Conservation (phyloP, 1,140 invertebrate genomes). For the Sinella curviseta region DNA sequence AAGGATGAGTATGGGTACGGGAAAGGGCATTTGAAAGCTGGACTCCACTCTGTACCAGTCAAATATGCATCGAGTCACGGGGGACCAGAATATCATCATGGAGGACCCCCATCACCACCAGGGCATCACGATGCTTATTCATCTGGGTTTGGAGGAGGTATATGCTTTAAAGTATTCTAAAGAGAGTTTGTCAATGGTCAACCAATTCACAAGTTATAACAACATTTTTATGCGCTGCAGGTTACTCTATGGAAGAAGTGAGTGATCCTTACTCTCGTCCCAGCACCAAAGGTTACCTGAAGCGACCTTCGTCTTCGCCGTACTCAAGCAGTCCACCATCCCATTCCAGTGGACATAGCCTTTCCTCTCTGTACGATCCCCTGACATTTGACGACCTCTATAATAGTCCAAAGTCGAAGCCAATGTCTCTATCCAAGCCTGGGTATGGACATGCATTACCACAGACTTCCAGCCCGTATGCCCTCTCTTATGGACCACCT, state of each 20-base stretch:
- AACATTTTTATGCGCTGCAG: too few relatives aligned
- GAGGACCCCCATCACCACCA: too few relatives aligned
- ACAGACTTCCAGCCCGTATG: background rate
- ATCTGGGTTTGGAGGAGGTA: background rate
- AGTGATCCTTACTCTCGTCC: background rate
- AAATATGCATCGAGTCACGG: background rate
- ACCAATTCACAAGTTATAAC: too few relatives aligned
- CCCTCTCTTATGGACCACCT: background rate
- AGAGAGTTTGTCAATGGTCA: too few relatives aligned
- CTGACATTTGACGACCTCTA: slow-evolving; percentile 5
- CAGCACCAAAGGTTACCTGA: background rate
- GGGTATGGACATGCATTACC: background rate
- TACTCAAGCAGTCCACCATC: background rate
- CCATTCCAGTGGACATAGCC: background rate
- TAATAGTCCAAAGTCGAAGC: background rate
- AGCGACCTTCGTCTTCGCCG: background rate
- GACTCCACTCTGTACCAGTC: background rate
- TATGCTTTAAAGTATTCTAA: background rate
- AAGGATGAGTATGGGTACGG: background rate
- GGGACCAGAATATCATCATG: background rate
- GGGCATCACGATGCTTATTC: background rate
- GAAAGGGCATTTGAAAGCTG: background rate
- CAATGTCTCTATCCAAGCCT: background rate
- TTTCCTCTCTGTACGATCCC: background rate
- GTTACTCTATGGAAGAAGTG: background rate